Evolutionary conservation across 2,797 vertebrate genomes (phyloP), one percentile per base, ranked within the genome.

Genomic region (Esox masquinongy): DNA sequence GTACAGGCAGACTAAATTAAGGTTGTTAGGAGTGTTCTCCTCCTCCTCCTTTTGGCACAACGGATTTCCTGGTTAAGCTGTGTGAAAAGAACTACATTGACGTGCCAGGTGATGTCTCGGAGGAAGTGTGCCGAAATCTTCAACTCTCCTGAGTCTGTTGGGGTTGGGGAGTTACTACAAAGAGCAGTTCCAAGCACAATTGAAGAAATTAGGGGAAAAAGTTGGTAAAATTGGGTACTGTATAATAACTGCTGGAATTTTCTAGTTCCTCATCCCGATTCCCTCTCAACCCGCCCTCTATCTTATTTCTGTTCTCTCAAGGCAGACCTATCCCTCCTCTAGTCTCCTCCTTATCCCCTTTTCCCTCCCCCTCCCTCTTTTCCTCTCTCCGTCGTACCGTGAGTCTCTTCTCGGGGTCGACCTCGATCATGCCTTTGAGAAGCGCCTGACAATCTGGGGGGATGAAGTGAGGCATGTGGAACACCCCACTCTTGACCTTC

Each of bases 381-480:
- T 59, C 16, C 4, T 7, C 29, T 34, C 63, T 34, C 43, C 6
- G 3, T 47, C 93, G 82, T 89, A 98, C 96, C 82, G 95, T 95
- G 82, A 98, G 95, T 79, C 97, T 94, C 80, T 97, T 97, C 76
- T 97, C 96, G 0, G 97, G 95, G 87, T 97, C 95, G 90, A 97
- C 95, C 86, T 97, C 96, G 12, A 97, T 97, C 96, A 97, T 97
- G 78, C 96, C 96, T 77, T 95, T 89, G 69, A 97, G 92, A 83
- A 97, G 92, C 68, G 95, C 95, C 91, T 97, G 96, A 90, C 95
- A 97, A 92, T 97, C 96, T 0, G 96, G 96, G 0, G 96, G 95
- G 78, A 97, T 97, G 90, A 97, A 97, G 91, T 97, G 96, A 3
- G 96, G 96, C 96, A 97, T 97, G 88, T 97, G 96, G 89, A 97